Base-by-base conservation (phyloP, 2,888 invertebrate species). In the Eueremaeus valkanovi region DNA sequence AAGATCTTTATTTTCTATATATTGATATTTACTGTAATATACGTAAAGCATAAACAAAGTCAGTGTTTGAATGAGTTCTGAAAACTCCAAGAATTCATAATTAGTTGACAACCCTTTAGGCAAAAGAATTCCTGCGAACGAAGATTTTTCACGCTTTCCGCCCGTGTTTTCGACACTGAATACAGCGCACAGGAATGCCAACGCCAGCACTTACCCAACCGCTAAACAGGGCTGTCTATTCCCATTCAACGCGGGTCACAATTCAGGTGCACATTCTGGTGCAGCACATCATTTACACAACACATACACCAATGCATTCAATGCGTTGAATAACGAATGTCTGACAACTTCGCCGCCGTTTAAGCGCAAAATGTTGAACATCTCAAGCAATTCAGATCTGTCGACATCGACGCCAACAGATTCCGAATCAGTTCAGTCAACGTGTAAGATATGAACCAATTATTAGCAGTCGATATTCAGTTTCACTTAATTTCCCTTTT, bases 131-230 rank as follows among this genome's bases (percentile, higher is more conserved):
- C 63, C 63, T 33, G 61, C 61, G 9, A n/a, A n/a, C n/a, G 63
- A 63, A 63, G 63, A 63, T 36, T 63, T 63, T 63, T 63, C 63
- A 63, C 63, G 63, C 63, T 63, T 63, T 36, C 63, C 63, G 18
- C 63, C 63, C 8, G 63, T 63, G n/a, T 63, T 63, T 63, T 63
- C 63, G 21, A 33, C 63, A 36, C 63, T 63, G 16, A 36, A 31
- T 33, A 63, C 24, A 18, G 11, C 31, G 18, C 63, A 63, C 36
- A 31, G 63, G 33, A 18, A 33, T 16, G 31, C 55, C 13, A 55
- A 55, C 21, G 55, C n/a, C 33, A 63, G 63, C 63, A 21, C 63
- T 16, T 63, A 63, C 18, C 27, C 63, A 33, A 63, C 63, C 18
- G 63, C 63, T 33, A 63, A 63, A 63, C 33, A 31, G 33, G 63